These are phyloP conservation scores for Spongilla lacustris DNA, from an alignment of 37 sponge, comb jelly and placozoan species.

Conservation along the genomic window DNA sequence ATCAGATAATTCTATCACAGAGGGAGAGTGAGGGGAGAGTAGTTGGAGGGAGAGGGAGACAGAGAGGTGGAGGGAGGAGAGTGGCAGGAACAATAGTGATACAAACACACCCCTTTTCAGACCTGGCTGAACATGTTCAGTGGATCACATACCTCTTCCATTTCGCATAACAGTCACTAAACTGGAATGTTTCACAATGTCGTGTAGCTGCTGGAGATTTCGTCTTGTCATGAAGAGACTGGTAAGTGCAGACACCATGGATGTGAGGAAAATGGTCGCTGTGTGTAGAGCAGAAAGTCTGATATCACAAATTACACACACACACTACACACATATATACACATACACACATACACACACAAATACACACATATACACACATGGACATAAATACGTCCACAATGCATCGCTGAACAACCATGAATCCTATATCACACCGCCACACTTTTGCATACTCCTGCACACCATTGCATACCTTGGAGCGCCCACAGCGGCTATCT, in stretches of 20 bases:
- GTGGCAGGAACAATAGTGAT: neutral
- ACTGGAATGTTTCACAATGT: constrained; percentile 50
- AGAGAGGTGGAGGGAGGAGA: neutral
- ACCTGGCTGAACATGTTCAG: too few species aligned
- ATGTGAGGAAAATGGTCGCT: constrained; percentile 62
- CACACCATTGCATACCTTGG: too few species aligned
- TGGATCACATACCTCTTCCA: constrained; percentile 51
- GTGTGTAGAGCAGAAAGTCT: constrained; percentile 23
- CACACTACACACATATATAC: too few species aligned
- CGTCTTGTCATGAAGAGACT: constrained; percentile 62
- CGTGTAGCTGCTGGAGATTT: constrained; percentile 52
- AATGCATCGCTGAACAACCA: too few species aligned
- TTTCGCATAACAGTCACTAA: constrained; percentile 47
- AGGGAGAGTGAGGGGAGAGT: neutral
- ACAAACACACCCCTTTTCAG: neutral
- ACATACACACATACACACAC: too few species aligned
- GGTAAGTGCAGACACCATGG: constrained; percentile 51
- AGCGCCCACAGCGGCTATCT: too few species aligned
- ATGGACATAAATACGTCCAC: too few species aligned
- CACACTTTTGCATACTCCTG: too few species aligned
- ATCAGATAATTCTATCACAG: constrained; percentile 18
- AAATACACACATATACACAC: too few species aligned
- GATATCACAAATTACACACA: neutral
- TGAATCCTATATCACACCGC: too few species aligned
- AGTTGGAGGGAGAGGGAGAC: neutral